Evolutionary conservation across 2,797 vertebrate genomes (phyloP).

Genomic region (Muraenolepis orangiensis): DNA sequence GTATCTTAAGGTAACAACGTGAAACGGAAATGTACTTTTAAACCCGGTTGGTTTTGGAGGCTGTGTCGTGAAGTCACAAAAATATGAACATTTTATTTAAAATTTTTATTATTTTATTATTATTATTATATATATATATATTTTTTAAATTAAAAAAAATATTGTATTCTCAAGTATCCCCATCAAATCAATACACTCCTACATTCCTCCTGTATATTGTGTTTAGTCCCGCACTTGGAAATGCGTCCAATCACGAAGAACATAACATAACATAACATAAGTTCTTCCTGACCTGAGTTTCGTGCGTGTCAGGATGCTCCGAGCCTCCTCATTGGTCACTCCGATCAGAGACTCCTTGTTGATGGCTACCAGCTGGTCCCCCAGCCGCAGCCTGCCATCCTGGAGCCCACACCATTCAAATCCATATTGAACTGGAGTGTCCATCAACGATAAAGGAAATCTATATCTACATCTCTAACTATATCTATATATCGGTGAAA

Average conservation of each 20-base stretch:
- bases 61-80: background rate
- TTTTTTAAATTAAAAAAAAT: no score
- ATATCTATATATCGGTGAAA: background rate
- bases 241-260: background rate
- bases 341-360: slow-evolving; percentile 93
- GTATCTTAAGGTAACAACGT: background rate
- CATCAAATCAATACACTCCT: background rate
- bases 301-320: slow-evolving; percentile 79
- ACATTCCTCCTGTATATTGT: background rate
- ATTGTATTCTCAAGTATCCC: background rate
- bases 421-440: background rate
- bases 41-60: background rate
- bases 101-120: no score
- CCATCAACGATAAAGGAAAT: background rate
- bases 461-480: no score
- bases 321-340: slow-evolving; percentile 88
- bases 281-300: slow-evolving; percentile 76
- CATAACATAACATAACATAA: background rate
- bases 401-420: slow-evolving; percentile 43
- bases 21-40: background rate
- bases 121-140: no score
- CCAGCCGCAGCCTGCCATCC: slow-evolving; percentile 88
- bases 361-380: slow-evolving; percentile 91
- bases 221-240: background rate
- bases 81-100: background rate